Evolutionary conservation across 2,888 invertebrate species (phyloP), one percentile per base, ranked within the genome.

Genomic region (Nebria brevicollis): DNA sequence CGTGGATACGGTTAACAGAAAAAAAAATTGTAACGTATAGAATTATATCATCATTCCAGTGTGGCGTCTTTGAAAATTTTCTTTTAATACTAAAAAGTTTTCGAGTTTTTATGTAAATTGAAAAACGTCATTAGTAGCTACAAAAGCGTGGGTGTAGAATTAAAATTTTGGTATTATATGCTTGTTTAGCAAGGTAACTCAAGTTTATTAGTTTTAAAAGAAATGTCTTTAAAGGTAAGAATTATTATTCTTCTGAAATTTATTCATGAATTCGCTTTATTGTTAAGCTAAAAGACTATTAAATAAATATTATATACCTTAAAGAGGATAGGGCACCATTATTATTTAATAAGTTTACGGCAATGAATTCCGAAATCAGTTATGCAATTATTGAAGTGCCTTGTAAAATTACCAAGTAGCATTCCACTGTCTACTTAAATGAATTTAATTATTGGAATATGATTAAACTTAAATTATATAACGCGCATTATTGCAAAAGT

Each of bases 391-490:
- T 34, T 34, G 34, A 34, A 2, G 1, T 34, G 34, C 34, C 34
- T 20, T 34, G 34, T 34, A 34, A 34, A 34, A 77, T 77, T 77
- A 66, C 73, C 72, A 72, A 72, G 65, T 77, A 65, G 66, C 77
- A 77, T 68, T 70, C 77, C 41, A 72, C 54, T 66, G 78, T 42
- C 66, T 73, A 43, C 41, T 72, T 65, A 78, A 78, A 78, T 78
- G 78, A 78, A 78, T 78, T 78, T 78, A 74, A 78, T 78, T 78
- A 78, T 78, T 74, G 78, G 78, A 78, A 78, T 78, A 78, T 78
- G 74, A 74, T 78, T 78, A 78, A 66, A 74, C 73, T 73, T 41
- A 74, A 78, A 78, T 78, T 78, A 78, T 78, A 72, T 73, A 72
- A 42, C 66, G 73, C 42, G 65, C 78, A 74, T 78, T 78, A 78